Base-by-base conservation (phyloP, 2,797 vertebrate species). In the Borostomias antarcticus region DNA sequence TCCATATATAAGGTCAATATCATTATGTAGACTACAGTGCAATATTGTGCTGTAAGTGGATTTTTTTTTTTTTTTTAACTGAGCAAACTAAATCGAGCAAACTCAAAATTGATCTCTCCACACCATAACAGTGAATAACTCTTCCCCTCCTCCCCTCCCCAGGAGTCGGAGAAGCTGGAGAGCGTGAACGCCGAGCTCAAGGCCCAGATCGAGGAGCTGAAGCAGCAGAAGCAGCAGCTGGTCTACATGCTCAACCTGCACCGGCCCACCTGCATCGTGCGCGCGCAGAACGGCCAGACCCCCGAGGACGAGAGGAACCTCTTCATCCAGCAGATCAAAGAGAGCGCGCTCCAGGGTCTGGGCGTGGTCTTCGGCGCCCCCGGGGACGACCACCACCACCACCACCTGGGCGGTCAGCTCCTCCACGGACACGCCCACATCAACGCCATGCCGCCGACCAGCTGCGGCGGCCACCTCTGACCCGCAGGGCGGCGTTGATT, bases 231-330 rank as follows among this genome's bases (percentile, higher is more conserved):
- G 86, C 97, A 99, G 87, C 96, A 96, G 85, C 87, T 99, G 83
- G 96, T 98, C 82, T 98, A 98, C 89, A 98, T 99, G 97, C 92
- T 99, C 9, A 99, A 99, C 79, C 93, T 98, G 59, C 97, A 99
- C 79, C 91, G 97, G 63, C 97, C 97, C 29, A 99, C 97, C 0
- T 99, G 97, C 82, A 99, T 99, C 72, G 97, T 98, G 65, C 93
- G 95, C 0, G 96, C 96, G 13, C 94, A 97, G 81, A 95, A 96
- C 0, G 96, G 96, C 54, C 91, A 93, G 74, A 98, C 97, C n/a
- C 97, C 96, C 0, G 97, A 99, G 76, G 96, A 98, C 1, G 97
- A 99, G 86, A 87, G 94, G 73, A 96, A 95, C 73, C 95, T 98
- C 75, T 98, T 98, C 89, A 92, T 97, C 82, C 96, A 98, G 80